Percentiles rank a stretch among this genome's conserved stretches.
phyloP scores from a whole-genome alignment of 2,113 vertebrate species.

The Cottus gobio region DNA sequence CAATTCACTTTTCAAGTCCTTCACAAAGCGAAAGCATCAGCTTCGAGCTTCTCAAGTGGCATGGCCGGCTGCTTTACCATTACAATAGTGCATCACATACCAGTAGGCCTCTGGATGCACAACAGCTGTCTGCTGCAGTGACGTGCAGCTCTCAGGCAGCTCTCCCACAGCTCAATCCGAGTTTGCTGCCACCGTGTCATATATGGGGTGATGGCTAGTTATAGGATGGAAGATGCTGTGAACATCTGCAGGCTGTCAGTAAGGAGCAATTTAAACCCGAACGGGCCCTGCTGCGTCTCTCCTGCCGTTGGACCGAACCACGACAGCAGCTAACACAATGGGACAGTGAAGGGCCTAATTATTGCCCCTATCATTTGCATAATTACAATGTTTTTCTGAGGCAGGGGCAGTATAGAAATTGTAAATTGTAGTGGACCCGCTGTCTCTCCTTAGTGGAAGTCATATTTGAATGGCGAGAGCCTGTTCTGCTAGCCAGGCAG shows the following conservation, averaged over 20 bases:
- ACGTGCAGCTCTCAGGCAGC: background rate
- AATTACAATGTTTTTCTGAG: conserved; percentile 83
- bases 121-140: conserved; percentile 5
- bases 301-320: conserved; percentile 64
- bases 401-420: conserved; percentile 83
- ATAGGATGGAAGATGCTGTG: conserved; percentile 26
- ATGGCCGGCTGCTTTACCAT: background rate
- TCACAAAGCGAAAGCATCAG: background rate
- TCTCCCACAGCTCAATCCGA: background rate
- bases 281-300: conserved; percentile 57
- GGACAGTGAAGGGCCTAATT: conserved; percentile 82
- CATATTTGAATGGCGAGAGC: conserved; percentile 91
- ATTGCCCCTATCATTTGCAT: conserved; percentile 86
- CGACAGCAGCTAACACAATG: conserved; percentile 73
- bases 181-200: background rate
- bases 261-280: conserved; percentile 64
- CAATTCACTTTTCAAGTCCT: background rate
- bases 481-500: conserved; percentile 88
- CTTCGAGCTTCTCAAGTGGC: background rate
- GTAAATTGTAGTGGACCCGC: conserved; percentile 84
- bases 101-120: conserved; percentile 10
- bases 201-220: conserved; percentile 35
- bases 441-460: conserved; percentile 82
- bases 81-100: background rate
- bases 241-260: conserved; percentile 75